Evolutionary conservation across 2,113 vertebrate genomes (phyloP), one percentile per base, ranked within the genome.

Genomic region (Rousettus leschenaultii): DNA sequence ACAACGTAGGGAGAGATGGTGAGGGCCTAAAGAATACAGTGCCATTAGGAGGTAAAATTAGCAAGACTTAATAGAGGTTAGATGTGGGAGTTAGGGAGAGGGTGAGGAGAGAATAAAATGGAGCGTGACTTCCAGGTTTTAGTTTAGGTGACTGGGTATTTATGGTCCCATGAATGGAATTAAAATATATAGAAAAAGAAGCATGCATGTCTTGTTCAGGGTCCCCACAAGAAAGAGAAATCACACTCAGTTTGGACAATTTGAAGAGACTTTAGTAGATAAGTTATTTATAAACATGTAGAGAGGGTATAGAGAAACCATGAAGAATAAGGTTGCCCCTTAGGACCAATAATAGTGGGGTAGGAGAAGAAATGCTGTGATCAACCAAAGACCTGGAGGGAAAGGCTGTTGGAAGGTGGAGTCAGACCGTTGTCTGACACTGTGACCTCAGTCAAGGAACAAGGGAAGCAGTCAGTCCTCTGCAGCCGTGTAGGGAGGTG

Each of bases 241-340:
- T 73, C 21, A 68, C 40, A 43, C 48, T 89, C 51, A 94, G 19
- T 19, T n/a, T 61, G 48, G 33, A 38, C 45, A 79, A 48, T 30
- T 71, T 95, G 88, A 80, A 21, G 84, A 95, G n/a, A 73, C 18
- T 59, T 89, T 91, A 94, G 63, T 63, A 89, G 35, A 53, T 70
- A 48, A 61, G 38, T 80, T 70, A 61, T 68, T 92, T 80, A 70
- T 7, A 68, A 92, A 92, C 19, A 75, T 12, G 1, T 28, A 59
- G 4, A 43, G 35, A 89, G 51, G 12, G 33, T 19, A 40, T 83
- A 78, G 82, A 70, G 51, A 89, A 65, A 77, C 7, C 22, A 68
- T 26, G 28, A 78, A 6, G 51, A 68, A 43, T 92, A 86, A 89
- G 78, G 59, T 10, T 86, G 11, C 43, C 30, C 43, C 38, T 51